phyloP scores from a whole-genome alignment of 2,797 vertebrate species.

The Peromyscus nudipes region DNA sequence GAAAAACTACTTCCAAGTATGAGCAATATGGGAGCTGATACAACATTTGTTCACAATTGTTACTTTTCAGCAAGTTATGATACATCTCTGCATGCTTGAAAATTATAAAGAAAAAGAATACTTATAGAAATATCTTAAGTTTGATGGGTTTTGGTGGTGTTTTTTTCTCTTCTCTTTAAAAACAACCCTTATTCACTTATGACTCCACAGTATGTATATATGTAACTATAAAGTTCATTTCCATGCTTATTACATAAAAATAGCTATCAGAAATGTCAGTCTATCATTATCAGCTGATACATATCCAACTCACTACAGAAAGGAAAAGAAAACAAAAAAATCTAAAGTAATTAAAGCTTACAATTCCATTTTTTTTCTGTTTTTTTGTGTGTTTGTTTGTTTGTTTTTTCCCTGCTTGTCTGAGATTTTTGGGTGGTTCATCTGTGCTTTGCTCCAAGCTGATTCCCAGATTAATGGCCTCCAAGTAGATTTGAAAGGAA shows the following conservation, averaged over 20 bases:
- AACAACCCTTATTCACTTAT: constrained; percentile 82
- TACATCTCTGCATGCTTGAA: constrained; percentile 76
- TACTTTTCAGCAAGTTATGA: constrained; percentile 66
- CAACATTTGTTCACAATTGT: constrained; percentile 68
- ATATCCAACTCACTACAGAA: constrained; percentile 87
- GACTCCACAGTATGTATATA: constrained; percentile 74
- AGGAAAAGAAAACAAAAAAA: constrained; percentile 87
- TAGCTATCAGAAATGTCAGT: constrained; percentile 87
- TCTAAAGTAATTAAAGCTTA: constrained; percentile 90
- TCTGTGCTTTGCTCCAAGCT: constrained; percentile 80
- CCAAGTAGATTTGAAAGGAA: constrained; percentile 97
- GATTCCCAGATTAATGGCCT: constrained; percentile 90
- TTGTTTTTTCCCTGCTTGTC: constrained; percentile 77
- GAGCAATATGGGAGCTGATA: constrained; percentile 69
- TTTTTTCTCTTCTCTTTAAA: constrained; percentile 71
- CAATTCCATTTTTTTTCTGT: constrained; percentile 84
- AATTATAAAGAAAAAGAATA: constrained; percentile 79
- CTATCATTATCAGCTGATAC: constrained; percentile 86
- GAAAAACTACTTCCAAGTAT: constrained; percentile 49
- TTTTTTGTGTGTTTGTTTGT: constrained; percentile 53
- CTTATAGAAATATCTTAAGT: constrained; percentile 76
- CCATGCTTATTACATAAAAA: constrained; percentile 89
- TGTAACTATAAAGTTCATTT: constrained; percentile 86
- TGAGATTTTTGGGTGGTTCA: constrained; percentile 83
- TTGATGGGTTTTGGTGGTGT: not conserved